These are phyloP conservation scores for Phalacrocorax brasilianus DNA, from an alignment of 2,113 vertebrate species.

Conservation along the genomic window DNA sequence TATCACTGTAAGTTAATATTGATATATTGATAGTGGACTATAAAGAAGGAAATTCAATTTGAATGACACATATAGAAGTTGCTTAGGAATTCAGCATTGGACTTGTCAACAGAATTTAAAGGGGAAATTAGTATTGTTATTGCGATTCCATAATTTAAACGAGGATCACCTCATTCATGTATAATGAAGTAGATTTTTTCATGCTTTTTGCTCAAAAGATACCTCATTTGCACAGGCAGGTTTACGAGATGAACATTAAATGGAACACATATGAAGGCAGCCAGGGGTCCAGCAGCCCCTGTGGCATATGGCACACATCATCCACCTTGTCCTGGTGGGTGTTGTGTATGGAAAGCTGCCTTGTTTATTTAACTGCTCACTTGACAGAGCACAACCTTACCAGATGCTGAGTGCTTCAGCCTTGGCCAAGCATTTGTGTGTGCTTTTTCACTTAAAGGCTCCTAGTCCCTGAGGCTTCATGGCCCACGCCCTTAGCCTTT, in stretches of 20 bases:
- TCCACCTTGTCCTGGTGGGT: not conserved
- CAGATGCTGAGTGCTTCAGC: not conserved
- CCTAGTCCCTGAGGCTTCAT: fast-evolving
- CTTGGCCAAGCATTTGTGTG: fast-evolving
- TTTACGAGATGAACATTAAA: not conserved
- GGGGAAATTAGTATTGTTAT: not conserved
- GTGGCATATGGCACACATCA: not conserved
- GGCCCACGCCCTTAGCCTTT: fast-evolving
- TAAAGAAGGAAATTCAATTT: not conserved
- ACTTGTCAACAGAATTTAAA: not conserved
- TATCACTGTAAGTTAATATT: not conserved
- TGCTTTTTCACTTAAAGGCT: not conserved
- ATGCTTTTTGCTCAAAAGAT: not conserved
- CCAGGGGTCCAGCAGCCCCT: not conserved
- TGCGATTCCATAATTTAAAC: not conserved
- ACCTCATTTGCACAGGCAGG: not conserved
- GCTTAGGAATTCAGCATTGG: not conserved
- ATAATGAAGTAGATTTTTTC: not conserved
- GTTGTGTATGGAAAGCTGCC: not conserved
- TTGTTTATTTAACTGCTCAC: not conserved
- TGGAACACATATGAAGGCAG: not conserved
- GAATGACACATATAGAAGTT: not conserved
- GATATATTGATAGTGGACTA: not conserved
- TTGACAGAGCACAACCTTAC: not conserved
- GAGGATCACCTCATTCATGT: not conserved